These are phyloP conservation scores for Chelonus insularis DNA, from an alignment of 1,140 invertebrate genomes.

Conservation along the genomic window DNA sequence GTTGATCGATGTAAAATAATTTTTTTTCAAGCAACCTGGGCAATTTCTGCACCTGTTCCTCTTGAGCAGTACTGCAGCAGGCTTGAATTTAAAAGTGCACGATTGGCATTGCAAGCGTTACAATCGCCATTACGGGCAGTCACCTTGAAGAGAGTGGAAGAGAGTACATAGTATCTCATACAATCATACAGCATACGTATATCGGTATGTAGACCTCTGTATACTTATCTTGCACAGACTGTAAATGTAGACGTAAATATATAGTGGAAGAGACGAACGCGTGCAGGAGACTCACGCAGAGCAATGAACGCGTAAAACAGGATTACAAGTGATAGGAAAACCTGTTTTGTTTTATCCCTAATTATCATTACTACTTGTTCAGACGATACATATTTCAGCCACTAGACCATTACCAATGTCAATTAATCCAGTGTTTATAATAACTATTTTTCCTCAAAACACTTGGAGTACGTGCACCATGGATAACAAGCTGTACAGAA, in stretches of 20 bases:
- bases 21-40: too few relatives aligned
- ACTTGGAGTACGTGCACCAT: too few relatives aligned
- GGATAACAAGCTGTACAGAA: too few relatives aligned
- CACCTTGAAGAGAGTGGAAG: background rate
- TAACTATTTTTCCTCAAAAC: too few relatives aligned
- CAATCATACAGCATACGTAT: background rate
- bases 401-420: background rate
- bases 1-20: too few relatives aligned
- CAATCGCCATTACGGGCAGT: slow-evolving; percentile 13
- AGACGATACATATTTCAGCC: slow-evolving; percentile 12
- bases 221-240: too few relatives aligned
- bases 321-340: slow-evolving; percentile 14
- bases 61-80: background rate
- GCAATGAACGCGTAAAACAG: slow-evolving; percentile 1
- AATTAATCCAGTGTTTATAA: too few relatives aligned
- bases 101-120: slow-evolving; percentile 3
- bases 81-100: background rate
- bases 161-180: background rate
- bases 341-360: slow-evolving; percentile 22
- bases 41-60: too few relatives aligned
- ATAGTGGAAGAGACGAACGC: background rate
- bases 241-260: background rate
- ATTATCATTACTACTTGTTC: slow-evolving; percentile 12
- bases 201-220: too few relatives aligned
- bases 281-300: background rate